Evolutionary conservation across 2,113 vertebrate genomes (phyloP), one percentile per base, ranked within the genome.

Genomic region (Haemorhous mexicanus): DNA sequence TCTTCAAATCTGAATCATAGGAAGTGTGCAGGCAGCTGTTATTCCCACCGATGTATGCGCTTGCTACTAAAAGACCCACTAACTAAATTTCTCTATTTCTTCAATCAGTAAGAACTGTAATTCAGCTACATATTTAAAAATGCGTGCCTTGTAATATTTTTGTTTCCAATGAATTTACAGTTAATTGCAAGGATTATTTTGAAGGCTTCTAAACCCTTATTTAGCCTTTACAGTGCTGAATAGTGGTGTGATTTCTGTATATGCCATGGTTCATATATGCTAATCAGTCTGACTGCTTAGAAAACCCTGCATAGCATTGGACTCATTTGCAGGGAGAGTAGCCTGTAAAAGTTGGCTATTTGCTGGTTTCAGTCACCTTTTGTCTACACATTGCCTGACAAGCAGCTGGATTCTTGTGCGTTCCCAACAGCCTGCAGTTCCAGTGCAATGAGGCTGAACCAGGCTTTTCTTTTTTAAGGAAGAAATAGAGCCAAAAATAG

Each of bases 161-260:
- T 86, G 32, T 70, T 94, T 95, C 41, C 52, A 61, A 3, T 92
- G 35, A 91, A 75, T 86, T 96, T 90, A 55, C 68, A 63, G 55
- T 80, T 81, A 90, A 90, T 72, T 78, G 61, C 47, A 72, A 84
- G 64, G 52, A 59, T 73, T 90, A 53, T 69, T 81, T 75, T 74
- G 7, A 90, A 86, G 32, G 28, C 30, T 94, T 84, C 72, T 84
- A 68, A 75, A 56, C 52, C 32, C 33, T 64, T 80, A 43, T 81
- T 83, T 88, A 87, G 79, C 55, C 37, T 70, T 50, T 32, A 15
- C 24, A 61, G 19, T 1, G 0, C 39, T 93, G 61, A 94, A 79
- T 24, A 70, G 35, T 61, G 39, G 63, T 77, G 30, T 77, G 85
- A 81, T 96, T 94, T 94, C 83, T 86, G 20, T 84, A n/a, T 14